Evolutionary conservation across 2,888 invertebrate genomes (phyloP).

Genomic region (Acleris sparsana): DNA sequence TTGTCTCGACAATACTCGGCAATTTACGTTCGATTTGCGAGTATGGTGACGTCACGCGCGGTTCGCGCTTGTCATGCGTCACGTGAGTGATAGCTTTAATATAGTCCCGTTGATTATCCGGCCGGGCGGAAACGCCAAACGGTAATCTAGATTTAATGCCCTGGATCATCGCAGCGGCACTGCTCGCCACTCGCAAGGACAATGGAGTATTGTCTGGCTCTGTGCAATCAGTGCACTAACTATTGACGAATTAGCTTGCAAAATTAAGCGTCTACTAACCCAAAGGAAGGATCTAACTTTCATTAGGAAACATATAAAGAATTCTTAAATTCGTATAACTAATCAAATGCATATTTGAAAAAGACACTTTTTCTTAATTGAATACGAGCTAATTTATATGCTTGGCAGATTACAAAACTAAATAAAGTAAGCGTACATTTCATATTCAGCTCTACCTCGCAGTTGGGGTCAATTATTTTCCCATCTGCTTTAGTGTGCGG

Average conservation of each 20-base stretch:
- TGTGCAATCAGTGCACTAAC: conserved; percentile 21
- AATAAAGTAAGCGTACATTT: conserved; percentile 27
- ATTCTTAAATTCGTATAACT: too few species aligned
- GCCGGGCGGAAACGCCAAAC: conserved; percentile 74
- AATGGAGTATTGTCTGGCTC: conserved; percentile 42
- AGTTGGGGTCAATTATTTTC: conserved; percentile 32
- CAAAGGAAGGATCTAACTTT: too few species aligned
- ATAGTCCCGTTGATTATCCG: conserved; percentile 79
- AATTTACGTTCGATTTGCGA: conserved; percentile 64
- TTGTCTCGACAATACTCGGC: conserved; percentile 53
- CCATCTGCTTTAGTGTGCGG: conserved; percentile 31
- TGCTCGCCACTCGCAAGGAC: conserved; percentile 54
- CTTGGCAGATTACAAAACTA: conserved; percentile 23
- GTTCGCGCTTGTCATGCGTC: conserved; percentile 63
- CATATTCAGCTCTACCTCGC: conserved; percentile 27
- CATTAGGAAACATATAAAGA: too few species aligned
- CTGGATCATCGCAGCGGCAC: conserved; percentile 66
- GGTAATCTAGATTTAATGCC: conserved; percentile 82
- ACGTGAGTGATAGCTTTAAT: conserved; percentile 81
- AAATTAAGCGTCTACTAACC: not conserved
- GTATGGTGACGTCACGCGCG: conserved; percentile 63
- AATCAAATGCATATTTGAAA: not conserved
- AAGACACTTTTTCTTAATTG: conserved; percentile 7
- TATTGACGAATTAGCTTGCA: conserved; percentile 7
- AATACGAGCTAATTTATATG: conserved; percentile 21